Base-by-base conservation (phyloP, 30 jellyfish, hydroid and myxozoan species). In the Aurelia aurita complex sp. Pacific region DNA sequence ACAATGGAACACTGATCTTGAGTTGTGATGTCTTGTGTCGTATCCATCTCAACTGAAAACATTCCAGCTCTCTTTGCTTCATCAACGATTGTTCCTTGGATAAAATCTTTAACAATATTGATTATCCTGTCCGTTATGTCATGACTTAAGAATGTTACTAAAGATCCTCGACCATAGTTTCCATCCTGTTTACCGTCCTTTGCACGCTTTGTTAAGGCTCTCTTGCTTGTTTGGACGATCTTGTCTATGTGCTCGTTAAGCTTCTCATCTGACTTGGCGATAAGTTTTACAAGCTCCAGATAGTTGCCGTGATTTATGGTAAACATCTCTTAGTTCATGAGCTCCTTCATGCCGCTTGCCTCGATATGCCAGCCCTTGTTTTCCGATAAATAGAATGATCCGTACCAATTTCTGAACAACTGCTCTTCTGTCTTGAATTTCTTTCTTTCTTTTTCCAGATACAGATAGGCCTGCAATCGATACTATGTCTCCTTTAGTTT, bases 311-410 rank as follows among this genome's bases (percentile, higher is more conserved):
- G 50, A 38, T 38, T 38, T 38, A 15, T 29, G 57, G 11, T 14
- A 9, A 7, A 5, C 67, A 63, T 77, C 35, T 13, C 63, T 77
- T 55, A 77, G 33, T 62, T 77, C 88, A 77, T 77, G 77, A 10
- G 88, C 88, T 55, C 64, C 88, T 77, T 62, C 64, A 63, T 77
- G 88, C 64, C 88, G 61, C 17, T 60, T 77, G 38, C 88, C 88
- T 14, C 46, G 88, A 77, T 13, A 60, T 33, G 81, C 69, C 72
- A 77, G 50, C 53, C 88, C 88, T 43, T 62, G 62, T 36, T 77
- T 77, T 16, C 88, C 88, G 14, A 77, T 55, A 12, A 59, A 17
- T 77, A 40, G 59, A 42, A 77, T 62, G 63, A 60, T 77, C 5
- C 72, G 81, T 10, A 63, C 38, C 40, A 77, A 14, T 40, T 57